Base-by-base conservation (phyloP, 2,888 invertebrate species). In the Calliphora vomitoria region DNA sequence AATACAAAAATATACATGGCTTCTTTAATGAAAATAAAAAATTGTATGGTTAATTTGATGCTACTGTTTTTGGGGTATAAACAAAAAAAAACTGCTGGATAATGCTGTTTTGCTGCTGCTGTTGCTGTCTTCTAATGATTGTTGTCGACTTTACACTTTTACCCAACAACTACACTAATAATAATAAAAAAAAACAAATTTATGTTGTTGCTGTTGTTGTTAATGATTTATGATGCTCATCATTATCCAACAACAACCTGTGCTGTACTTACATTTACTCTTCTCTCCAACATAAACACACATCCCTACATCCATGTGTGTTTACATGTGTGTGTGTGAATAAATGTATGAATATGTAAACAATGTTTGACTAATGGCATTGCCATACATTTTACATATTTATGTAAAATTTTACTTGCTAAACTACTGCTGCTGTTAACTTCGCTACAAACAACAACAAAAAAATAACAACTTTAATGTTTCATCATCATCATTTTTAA, bases 161-260 rank as follows among this genome's bases (percentile, higher is more conserved):
- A 8, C 25, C 31, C 50, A 62, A n/a, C 13, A 18, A 38, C 15
- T 35, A 64, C 35, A 66, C 15, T 4, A 60, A 60, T 20, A 60
- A 31, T 60, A 41, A 44, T n/a, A 15, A 47, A 20, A 35, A 35
- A 44, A 1, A 44, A 44, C 11, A 44, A 2, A 13, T 13, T 44
- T 11, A 35, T 35, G 15, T 41, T 35, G 15, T 41, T 15, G 13
- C 8, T 41, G 11, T 55, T 15, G n/a, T 62, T 76, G 20, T 18
- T 4, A 64, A 78, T 71, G 53, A 83, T 83, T 78, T 71, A 83
- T 83, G 83, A 71, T 64, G 71, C 38, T 58, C 74, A 66, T 68
- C 55, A 66, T 72, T 53, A 62, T 53, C 50, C 38, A 68, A 20
- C 3, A 25, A 68, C 31, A 8, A 78, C 18, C 31, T 78, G 62